phyloP scores from a whole-genome alignment of 2,888 invertebrate species.

The Synanthedon formicaeformis region DNA sequence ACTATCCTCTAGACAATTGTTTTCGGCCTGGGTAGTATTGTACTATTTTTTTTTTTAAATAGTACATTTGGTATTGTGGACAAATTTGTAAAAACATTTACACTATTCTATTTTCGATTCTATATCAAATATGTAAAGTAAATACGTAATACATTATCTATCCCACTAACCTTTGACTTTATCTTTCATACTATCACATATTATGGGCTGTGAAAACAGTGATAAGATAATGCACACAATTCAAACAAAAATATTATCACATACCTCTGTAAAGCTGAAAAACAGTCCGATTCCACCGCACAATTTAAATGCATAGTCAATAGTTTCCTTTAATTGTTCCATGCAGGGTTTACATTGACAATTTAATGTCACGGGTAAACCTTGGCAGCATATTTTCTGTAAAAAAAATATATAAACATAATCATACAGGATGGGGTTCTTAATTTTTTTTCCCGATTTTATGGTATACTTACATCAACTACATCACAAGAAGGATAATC shows the following conservation, averaged over 20 bases:
- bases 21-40: no score
- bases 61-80: no score
- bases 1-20: no score
- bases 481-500: conserved; percentile 72
- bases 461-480: conserved; percentile 61
- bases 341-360: conserved; percentile 82
- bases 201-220: conserved; percentile 1
- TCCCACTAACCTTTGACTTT: not conserved
- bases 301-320: conserved; percentile 88
- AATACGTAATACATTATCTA: not conserved
- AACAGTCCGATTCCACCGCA: conserved; percentile 95
- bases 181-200: not conserved
- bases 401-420: no score
- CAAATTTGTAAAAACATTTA: not conserved
- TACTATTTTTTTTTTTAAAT: no score
- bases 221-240: not conserved
- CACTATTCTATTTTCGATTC: no score
- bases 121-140: not conserved
- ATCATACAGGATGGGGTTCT: no score
- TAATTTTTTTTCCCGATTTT: not conserved
- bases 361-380: conserved; percentile 17
- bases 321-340: conserved; percentile 78
- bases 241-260: conserved; percentile 9
- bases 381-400: conserved; percentile 69
- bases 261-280: conserved; percentile 97